Base-by-base conservation (phyloP, 1,140 invertebrate genomes). In the Ptiloglossa arizonensis region DNA sequence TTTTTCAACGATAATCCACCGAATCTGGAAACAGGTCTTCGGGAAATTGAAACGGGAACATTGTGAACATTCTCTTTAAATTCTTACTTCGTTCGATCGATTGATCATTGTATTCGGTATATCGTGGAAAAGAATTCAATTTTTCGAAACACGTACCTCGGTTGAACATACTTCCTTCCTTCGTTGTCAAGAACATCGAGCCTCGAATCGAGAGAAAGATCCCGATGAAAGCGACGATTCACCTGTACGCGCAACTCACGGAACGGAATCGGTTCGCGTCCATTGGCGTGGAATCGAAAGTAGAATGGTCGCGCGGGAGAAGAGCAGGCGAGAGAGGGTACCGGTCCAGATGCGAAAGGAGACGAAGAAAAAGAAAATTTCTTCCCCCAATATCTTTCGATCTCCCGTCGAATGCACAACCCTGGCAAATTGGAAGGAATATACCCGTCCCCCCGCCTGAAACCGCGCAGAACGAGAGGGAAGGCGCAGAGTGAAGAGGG, bases 341-440 rank as follows among this genome's bases (percentile, higher is more conserved):
- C n/a, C n/a, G 29, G 17, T 11, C 19, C 1, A 69, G 56, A 35
- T 13, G 11, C 13, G 8, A 38, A 29, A 17, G 44, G 9, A 29
- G 41, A 57, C 11, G 38, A 63, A 50, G 63, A 60, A 62, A 62
- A 67, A 59, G 52, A 44, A 79, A 82, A 76, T 79, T 86, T 77
- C 74, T 78, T 82, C 64, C 76, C 66, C 68, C 73, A 79, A 76
- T 86, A 86, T 86, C 85, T 82, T 80, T 71, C 78, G 74, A 83
- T 83, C 81, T 78, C 62, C 66, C 85, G 81, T 87, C 78, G 78
- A 86, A 87, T 83, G 82, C 80, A 86, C 78, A 81, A 78, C 79
- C 72, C 56, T 80, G 83, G 80, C 80, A 87, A 88, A 88, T 88
- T 88, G 87, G 81, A 82, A 86, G 81, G 60, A 67, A 50, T 71